Conservation (phyloP, 2,113 vertebrate genomes). For the Potamarius usumacintae region DNA sequence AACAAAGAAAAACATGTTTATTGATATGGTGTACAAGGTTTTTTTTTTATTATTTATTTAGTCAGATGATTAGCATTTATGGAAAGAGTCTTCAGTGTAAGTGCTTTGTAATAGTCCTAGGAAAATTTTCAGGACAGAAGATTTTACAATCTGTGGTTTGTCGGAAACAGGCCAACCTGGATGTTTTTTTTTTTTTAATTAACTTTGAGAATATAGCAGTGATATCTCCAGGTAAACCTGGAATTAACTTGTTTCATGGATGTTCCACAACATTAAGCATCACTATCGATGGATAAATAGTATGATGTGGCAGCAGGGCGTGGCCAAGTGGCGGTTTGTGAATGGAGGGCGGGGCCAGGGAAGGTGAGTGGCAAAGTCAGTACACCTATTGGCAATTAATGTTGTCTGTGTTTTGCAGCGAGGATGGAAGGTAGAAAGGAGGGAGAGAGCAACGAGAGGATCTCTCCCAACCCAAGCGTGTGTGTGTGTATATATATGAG, state of each 20-base stretch:
- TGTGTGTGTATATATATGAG: no score
- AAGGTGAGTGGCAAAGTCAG: no score
- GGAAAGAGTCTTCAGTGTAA: neutral
- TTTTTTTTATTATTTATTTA: neutral
- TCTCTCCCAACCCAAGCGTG: no score
- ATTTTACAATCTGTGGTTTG: neutral
- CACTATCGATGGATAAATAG: neutral
- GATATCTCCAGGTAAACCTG: neutral
- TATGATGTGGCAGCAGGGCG: neutral
- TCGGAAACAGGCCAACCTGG: no score
- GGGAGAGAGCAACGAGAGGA: no score
- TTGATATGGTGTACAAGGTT: neutral
- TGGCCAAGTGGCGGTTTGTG: no score
- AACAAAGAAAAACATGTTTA: neutral
- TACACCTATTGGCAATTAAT: no score
- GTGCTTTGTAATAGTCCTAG: neutral
- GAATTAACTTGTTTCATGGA: neutral
- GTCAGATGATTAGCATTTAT: neutral
- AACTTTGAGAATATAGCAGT: neutral
- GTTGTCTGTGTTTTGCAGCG: no score
- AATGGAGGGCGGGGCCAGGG: no score
- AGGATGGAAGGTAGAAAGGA: no score
- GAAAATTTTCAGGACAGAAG: neutral
- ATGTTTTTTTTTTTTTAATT: no score
- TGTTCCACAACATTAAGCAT: neutral